A percentile compares a stretch with the other conserved stretches of the same genome.
phyloP scores from a whole-genome alignment of 2,888 invertebrate species.

The Chloroclysta siterata region DNA sequence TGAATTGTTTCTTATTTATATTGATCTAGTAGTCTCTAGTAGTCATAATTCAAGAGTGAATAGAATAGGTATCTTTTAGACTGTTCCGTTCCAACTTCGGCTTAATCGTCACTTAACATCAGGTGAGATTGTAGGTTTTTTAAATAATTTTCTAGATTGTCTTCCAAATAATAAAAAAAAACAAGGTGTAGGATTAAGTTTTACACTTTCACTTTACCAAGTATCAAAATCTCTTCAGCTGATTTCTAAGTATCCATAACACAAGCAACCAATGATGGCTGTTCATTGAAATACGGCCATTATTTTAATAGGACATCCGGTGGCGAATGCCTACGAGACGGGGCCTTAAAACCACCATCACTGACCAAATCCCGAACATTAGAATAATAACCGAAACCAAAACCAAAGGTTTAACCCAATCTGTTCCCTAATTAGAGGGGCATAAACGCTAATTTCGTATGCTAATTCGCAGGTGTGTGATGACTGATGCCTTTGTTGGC shows the following conservation, averaged over 20 bases:
- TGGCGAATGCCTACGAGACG: conserved; percentile 53
- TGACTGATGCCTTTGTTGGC: conserved; percentile 36
- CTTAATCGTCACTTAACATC: no score
- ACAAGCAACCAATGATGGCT: conserved; percentile 65
- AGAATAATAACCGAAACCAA: conserved; percentile 66
- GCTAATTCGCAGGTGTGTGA: conserved; percentile 63
- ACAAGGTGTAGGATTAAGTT: no score
- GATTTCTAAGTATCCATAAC: conserved; percentile 49
- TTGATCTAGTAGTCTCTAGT: no score
- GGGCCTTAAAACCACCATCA: conserved; percentile 52
- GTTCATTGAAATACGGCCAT: conserved; percentile 79
- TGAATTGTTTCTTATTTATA: no score
- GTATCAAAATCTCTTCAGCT: conserved; percentile 54
- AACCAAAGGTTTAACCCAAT: conserved; percentile 43
- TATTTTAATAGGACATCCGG: conserved; percentile 83
- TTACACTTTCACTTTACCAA: conserved; percentile 29
- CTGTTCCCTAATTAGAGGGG: conserved; percentile 61
- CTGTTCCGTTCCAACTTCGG: no score
- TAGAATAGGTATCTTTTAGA: no score
- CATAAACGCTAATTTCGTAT: conserved; percentile 63
- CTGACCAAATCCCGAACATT: conserved; percentile 44
- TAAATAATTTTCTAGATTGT: no score
- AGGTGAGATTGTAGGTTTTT: no score
- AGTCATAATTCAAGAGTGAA: no score
- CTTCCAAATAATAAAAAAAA: no score